These are phyloP conservation scores for Elgaria multicarinata DNA, from an alignment of 2,113 vertebrate species.

Conservation along the genomic window DNA sequence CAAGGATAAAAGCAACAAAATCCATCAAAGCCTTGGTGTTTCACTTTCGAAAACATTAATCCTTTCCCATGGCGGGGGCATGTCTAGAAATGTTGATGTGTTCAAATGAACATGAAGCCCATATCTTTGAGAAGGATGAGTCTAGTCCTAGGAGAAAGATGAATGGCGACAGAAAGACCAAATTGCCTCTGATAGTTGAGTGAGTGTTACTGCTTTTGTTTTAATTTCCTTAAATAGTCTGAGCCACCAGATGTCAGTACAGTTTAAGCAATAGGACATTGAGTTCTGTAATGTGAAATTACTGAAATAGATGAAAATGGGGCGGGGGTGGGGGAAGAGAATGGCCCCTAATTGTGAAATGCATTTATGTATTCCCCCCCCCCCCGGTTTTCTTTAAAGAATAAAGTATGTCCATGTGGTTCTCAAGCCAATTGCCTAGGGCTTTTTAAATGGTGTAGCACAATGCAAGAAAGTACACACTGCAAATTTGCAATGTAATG, in stretches of 20 bases:
- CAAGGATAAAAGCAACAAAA: neutral
- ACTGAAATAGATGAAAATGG: neutral
- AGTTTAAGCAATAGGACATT: slow-evolving; percentile 75
- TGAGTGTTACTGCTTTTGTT: neutral
- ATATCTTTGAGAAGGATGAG: neutral
- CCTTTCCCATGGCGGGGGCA: neutral
- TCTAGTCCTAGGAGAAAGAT: accelerated
- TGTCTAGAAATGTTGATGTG: neutral
- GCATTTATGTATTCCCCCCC: neutral
- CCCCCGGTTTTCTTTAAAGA: neutral
- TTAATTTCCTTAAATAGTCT: slow-evolving; percentile 42
- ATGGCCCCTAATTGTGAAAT: slow-evolving; percentile 1
- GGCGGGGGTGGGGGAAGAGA: too few species aligned
- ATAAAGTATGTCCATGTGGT: neutral
- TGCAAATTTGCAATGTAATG: too few species aligned
- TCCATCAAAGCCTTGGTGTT: neutral
- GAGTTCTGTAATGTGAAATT: neutral
- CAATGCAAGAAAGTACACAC: neutral
- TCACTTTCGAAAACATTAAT: neutral
- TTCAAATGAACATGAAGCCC: neutral
- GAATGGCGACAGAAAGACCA: neutral
- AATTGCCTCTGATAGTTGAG: neutral
- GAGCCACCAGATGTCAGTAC: slow-evolving; percentile 83
- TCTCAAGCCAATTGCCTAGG: neutral
- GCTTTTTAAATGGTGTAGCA: neutral